A percentile compares a stretch with the other conserved stretches of the same genome.
phyloP scores from a whole-genome alignment of 2,797 vertebrate genomes.

The Molossus alvarezi region DNA sequence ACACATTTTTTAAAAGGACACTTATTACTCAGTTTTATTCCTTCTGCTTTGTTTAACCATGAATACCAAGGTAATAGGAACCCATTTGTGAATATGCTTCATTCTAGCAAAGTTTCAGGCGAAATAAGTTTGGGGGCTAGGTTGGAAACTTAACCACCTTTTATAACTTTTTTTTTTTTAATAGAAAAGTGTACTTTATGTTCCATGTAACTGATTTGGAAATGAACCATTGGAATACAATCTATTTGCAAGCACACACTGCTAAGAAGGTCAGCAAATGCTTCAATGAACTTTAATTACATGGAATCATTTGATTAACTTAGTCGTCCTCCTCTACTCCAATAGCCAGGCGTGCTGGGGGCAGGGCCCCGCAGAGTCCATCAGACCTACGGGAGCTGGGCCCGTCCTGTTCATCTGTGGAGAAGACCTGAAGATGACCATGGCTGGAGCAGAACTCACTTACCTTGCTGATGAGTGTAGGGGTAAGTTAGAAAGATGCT shows the following conservation, averaged over 20 bases:
- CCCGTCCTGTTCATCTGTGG: background rate
- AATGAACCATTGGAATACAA: constrained; percentile 1
- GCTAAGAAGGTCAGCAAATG: constrained; percentile 32
- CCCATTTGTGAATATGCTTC: background rate
- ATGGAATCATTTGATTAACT: constrained; percentile 49
- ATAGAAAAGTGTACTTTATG: constrained; percentile 58
- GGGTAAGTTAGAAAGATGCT: background rate
- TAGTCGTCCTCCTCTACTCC: background rate
- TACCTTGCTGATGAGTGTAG: background rate
- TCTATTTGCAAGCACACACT: background rate
- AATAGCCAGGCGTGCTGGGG: background rate
- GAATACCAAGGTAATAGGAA: background rate
- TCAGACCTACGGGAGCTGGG: background rate
- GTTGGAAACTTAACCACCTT: constrained; percentile 11
- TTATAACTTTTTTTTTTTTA: constrained; percentile 53
- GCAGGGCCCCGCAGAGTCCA: background rate
- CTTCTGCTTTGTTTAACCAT: constrained; percentile 20
- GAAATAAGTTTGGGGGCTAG: background rate
- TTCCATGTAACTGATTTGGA: constrained; percentile 53
- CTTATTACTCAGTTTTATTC: constrained; percentile 21
- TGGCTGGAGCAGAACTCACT: background rate
- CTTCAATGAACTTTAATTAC: constrained; percentile 58
- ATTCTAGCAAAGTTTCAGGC: constrained; percentile 24
- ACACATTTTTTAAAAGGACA: background rate
- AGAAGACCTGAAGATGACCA: background rate